Conservation (phyloP, 2,113 vertebrate species). For the Dasyprocta punctata region DNA sequence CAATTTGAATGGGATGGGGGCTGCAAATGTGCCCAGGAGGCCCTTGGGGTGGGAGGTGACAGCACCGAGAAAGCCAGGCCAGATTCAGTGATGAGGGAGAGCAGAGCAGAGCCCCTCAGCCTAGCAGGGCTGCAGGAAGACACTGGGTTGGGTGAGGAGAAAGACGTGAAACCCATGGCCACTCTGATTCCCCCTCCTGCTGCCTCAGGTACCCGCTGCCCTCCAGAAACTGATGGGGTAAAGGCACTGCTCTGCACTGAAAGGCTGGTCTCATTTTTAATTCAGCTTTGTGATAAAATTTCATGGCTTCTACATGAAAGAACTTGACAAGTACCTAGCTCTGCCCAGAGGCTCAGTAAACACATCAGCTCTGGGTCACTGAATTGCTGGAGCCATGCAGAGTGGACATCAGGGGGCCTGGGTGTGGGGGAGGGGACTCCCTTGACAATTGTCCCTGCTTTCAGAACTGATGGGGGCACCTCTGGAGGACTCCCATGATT, state of each 20-base stretch:
- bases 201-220: neutral
- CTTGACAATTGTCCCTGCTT: conserved; percentile 27
- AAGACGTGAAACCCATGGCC: neutral
- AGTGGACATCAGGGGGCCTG: neutral
- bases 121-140: neutral
- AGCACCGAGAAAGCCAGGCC: neutral
- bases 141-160: neutral
- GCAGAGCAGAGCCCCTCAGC: neutral
- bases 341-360: neutral
- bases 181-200: neutral
- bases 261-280: conserved; percentile 11
- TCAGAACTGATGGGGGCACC: neutral
- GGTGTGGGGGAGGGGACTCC: neutral
- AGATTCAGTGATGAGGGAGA: neutral
- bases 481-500: conserved; percentile 71
- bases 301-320: conserved; percentile 1
- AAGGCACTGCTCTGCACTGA: neutral
- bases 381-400: neutral
- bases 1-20: neutral
- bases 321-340: neutral
- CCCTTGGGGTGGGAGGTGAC: neutral
- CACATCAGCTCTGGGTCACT: neutral
- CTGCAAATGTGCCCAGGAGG: neutral
- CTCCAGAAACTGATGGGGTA: neutral
- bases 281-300: conserved; percentile 38